phyloP scores from a whole-genome alignment of 2,113 vertebrate genomes.

The Uria aalge region DNA sequence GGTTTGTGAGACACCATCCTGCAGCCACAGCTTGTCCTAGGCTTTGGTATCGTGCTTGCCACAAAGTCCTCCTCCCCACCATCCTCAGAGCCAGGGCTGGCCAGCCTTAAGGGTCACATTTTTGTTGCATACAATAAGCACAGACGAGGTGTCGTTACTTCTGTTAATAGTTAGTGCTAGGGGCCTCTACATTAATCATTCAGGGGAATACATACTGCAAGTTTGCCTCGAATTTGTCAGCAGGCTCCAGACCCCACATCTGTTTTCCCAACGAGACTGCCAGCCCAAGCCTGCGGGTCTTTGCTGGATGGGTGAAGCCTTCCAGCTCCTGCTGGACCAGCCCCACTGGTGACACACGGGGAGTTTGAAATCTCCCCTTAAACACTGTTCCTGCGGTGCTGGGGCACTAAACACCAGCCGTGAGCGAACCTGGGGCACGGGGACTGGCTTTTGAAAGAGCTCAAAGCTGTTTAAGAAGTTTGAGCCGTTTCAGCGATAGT shows the following conservation, averaged over 20 bases:
- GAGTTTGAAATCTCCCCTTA: neutral
- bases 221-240: neutral
- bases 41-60: rapidly evolving
- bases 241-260: neutral
- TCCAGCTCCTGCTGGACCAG: neutral
- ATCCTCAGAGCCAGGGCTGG: neutral
- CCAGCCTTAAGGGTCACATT: neutral
- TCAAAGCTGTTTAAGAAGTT: neutral
- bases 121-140: neutral
- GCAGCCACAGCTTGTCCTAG: rapidly evolving
- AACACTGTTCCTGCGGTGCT: neutral
- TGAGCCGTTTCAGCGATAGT: neutral
- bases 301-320: neutral
- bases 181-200: neutral
- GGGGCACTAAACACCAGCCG: rapidly evolving
- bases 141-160: neutral
- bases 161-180: neutral
- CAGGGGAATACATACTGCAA: neutral
- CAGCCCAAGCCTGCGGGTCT: neutral
- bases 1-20: rapidly evolving
- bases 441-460: neutral
- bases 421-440: rapidly evolving
- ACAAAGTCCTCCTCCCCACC: neutral
- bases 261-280: neutral
- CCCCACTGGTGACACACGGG: neutral